Conservation (phyloP, 2,888 invertebrate genomes). For the Ochropleura leucogaster region DNA sequence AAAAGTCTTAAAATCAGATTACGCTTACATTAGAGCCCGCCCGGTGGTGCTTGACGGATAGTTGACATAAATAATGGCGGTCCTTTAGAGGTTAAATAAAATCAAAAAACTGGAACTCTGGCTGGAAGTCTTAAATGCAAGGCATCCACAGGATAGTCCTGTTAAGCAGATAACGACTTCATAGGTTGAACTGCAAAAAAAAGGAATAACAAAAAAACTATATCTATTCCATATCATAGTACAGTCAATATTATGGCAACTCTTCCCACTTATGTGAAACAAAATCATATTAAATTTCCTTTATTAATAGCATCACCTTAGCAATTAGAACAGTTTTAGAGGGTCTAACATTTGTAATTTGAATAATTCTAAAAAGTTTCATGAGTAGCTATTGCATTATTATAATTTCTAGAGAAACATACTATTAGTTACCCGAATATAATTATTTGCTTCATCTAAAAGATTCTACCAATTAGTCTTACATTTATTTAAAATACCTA, state of each 20-base stretch:
- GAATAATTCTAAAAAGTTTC: neutral
- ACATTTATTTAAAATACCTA: conserved; percentile 63
- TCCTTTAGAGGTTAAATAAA: too few relatives aligned
- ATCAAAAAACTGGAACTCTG: too few relatives aligned
- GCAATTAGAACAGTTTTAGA: neutral
- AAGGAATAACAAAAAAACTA: too few relatives aligned
- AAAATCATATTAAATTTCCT: neutral
- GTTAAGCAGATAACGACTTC: too few relatives aligned
- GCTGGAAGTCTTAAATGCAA: too few relatives aligned
- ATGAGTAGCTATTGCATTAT: neutral
- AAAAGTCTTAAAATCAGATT: too few relatives aligned
- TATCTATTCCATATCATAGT: neutral
- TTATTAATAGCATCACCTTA: neutral
- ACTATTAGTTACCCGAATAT: conserved; percentile 28
- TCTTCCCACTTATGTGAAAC: neutral
- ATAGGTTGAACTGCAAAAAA: too few relatives aligned
- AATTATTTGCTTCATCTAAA: conserved; percentile 37
- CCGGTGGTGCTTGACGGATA: too few relatives aligned
- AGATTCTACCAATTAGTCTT: conserved; percentile 43
- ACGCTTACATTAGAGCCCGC: too few relatives aligned
- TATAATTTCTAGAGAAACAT: neutral
- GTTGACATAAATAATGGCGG: too few relatives aligned
- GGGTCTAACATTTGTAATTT: neutral
- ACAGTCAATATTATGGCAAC: neutral
- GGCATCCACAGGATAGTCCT: too few relatives aligned